Base-by-base conservation (phyloP, 2,888 invertebrate species). In the Acrobasis consociella region DNA sequence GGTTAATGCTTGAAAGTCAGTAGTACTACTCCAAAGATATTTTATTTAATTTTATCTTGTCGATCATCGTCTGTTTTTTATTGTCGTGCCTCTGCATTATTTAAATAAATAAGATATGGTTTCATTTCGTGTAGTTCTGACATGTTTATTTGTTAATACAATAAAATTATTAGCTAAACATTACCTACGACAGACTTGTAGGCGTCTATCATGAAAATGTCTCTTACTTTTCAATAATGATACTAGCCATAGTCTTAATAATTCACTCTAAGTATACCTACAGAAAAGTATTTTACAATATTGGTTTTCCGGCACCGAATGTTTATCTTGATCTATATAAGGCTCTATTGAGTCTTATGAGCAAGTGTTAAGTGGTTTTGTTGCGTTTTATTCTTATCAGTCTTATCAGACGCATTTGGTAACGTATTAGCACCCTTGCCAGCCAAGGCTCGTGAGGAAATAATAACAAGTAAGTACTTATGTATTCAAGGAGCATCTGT, bases 341-440 rank as follows among this genome's bases (percentile, higher is more conserved):
- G 74, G 72, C 67, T 60, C 67, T 69, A 67, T 67, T 68, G 70
- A 67, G 67, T 69, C 73, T 72, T 70, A 69, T 72, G 72, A 70
- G 70, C 64, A 66, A 64, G 76, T 77, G 83, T 68, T 83, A 83
- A 84, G 69, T 69, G 53, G 63, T 66, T 67, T 74, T 82, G 79
- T 82, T 81, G 75, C 74, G 73, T 69, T 76, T 81, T 84, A 80
- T 80, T 78, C 72, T 84, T 86, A 82, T 78, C 77, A 79, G 70
- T 62, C 71, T 69, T 71, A 77, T 81, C 74, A 76, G 69, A 67
- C 75, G 67, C 76, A 71, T 81, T 83, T 85, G 76, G 74, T 69
- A 65, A 80, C 77, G 71, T 59, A 76, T 89, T 90, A 91, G 80
- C 86, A 79, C 66, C 65, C 72, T 68, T 62, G 60, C 70, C 65